These are phyloP conservation scores for Scopus umbretta DNA, from an alignment of 2,113 vertebrate species.

Conservation along the genomic window DNA sequence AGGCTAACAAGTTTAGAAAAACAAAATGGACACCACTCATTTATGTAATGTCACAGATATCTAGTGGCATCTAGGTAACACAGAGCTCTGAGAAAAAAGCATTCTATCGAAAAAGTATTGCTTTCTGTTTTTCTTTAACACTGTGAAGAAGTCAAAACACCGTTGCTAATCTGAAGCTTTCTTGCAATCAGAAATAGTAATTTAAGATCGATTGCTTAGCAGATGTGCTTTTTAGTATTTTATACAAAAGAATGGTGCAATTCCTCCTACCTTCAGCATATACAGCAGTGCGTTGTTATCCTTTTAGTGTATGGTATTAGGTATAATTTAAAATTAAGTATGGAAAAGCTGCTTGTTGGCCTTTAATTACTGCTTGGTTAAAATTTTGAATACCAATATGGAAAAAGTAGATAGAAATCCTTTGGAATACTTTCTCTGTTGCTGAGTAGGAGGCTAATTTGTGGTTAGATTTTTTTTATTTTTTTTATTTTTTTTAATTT, in stretches of 20 bases:
- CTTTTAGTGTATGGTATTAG: conserved; percentile 11
- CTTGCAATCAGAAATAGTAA: conserved; percentile 56
- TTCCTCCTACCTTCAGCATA: conserved; percentile 28
- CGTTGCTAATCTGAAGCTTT: conserved; percentile 49
- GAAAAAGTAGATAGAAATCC: neutral
- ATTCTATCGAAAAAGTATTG: neutral
- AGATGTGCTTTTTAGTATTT: conserved; percentile 61
- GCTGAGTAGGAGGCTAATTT: neutral
- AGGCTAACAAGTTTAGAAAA: conserved; percentile 38
- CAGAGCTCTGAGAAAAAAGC: neutral
- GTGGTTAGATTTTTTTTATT: neutral
- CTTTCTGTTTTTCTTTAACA: conserved; percentile 39
- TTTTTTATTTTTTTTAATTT: neutral
- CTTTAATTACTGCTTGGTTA: conserved; percentile 25
- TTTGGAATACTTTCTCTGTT: neutral
- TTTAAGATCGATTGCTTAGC: conserved; percentile 38
- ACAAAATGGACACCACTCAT: conserved; percentile 30
- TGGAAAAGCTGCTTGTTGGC: conserved; percentile 13
- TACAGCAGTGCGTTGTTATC: conserved; percentile 2
- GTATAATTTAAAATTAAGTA: conserved; percentile 43
- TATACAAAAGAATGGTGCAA: neutral
- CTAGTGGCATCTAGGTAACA: conserved; percentile 23
- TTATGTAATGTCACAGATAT: neutral
- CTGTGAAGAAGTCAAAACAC: conserved; percentile 30
- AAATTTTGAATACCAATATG: conserved; percentile 23